Conservation (phyloP, 2,797 vertebrate genomes). For the Falco rusticolus region DNA sequence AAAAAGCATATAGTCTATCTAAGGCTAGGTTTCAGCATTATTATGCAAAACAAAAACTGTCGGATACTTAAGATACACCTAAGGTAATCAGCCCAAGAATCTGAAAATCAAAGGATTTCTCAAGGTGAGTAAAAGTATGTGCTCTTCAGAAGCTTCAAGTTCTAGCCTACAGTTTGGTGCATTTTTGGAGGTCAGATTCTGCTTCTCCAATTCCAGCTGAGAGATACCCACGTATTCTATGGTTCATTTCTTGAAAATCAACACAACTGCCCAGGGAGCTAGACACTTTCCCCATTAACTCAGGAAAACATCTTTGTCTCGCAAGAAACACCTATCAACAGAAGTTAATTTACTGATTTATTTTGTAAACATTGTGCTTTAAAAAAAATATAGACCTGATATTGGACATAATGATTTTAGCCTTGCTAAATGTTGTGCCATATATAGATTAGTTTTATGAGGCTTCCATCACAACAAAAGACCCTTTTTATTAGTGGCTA, state of each 20-base stretch:
- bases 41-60: not conserved
- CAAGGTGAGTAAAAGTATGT: not conserved
- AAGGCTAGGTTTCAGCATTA: not conserved
- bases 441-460: constrained; percentile 2
- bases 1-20: not conserved
- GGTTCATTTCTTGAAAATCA: not conserved
- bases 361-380: not conserved
- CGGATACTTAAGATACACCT: not conserved
- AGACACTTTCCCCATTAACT: not conserved
- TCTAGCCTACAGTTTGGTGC: not conserved
- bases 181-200: not conserved
- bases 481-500: constrained; percentile 54
- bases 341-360: not conserved
- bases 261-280: not conserved
- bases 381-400: not conserved
- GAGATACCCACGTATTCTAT: not conserved
- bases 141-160: not conserved
- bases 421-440: not conserved
- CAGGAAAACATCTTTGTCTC: not conserved
- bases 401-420: not conserved
- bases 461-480: constrained; percentile 32
- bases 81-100: not conserved
- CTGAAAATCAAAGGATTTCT: not conserved
- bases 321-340: not conserved
- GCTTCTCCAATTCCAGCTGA: not conserved